Base-by-base conservation (phyloP, 1,140 invertebrate genomes). In the Charaxes varanes region DNA sequence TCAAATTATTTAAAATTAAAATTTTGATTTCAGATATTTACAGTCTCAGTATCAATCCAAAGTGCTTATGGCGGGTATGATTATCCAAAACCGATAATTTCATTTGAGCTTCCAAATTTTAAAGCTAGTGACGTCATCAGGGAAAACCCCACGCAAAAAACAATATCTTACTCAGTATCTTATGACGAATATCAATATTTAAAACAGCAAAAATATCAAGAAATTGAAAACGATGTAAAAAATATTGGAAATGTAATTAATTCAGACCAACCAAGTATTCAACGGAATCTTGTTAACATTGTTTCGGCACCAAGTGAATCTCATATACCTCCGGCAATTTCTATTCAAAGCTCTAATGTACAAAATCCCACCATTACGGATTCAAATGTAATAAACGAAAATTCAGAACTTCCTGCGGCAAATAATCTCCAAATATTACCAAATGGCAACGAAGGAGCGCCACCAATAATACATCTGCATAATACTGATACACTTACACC, bases 181-280 rank as follows among this genome's bases (percentile, higher is more conserved):
- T 19, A 46, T 14, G 32, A 52, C 30, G 46, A 51, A 17, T 48
- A 53, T 28, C n/a, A 27, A 24, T 57, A 48, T 37, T 52, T 53
- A 15, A 36, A 63, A 10, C 73, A 85, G 2, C 84, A 88, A 0
- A 82, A 86, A 19, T 91, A 30, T 14, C n/a, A 15, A 7, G 26
- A 18, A 28, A 40, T 5, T 7, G 7, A 12, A 7, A n/a, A 36
- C 11, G 6, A 22, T 14, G 7, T 26, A 11, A 1, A 6, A 27
- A 5, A 37, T n/a, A 14, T 22, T 22, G n/a, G 21, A 8, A 14
- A 11, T 26, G 12, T 5, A 21, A 2, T 15, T 14, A 31, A 23
- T 28, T 12, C 13, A 31, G 27, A 1, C 6, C 30, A 41, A 18
- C 22, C n/a, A 26, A 27, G 19, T 17, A 10, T 8, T 18, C 7